phyloP scores from a whole-genome alignment of 2,797 vertebrate species.

The Leontopithecus rosalia region DNA sequence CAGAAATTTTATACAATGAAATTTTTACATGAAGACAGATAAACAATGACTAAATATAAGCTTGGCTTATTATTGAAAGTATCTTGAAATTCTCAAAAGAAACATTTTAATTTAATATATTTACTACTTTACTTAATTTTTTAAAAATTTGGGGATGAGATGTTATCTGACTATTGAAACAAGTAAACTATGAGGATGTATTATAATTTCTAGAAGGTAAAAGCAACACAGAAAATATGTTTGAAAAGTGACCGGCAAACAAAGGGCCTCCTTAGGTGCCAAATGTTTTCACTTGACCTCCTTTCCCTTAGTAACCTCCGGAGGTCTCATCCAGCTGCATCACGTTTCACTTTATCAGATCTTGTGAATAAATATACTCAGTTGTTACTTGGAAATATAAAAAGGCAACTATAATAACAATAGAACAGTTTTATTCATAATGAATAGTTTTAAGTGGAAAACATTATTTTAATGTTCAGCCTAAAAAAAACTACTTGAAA shows the following conservation, averaged over 20 bases:
- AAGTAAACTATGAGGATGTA: not conserved
- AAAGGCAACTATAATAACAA: not conserved
- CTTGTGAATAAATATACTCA: not conserved
- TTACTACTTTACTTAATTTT: not conserved
- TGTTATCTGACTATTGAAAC: not conserved
- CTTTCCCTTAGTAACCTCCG: not conserved
- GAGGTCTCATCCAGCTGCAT: not conserved
- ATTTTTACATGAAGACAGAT: not conserved
- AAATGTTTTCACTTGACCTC: not conserved
- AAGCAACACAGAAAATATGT: not conserved
- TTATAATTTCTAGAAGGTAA: not conserved
- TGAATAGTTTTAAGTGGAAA: not conserved
- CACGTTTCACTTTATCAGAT: not conserved
- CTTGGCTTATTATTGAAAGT: not conserved
- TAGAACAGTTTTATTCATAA: not conserved
- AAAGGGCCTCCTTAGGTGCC: accelerated
- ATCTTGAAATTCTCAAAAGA: slow-evolving; percentile 14
- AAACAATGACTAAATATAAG: not conserved
- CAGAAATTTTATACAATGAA: not conserved
- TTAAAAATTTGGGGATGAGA: not conserved
- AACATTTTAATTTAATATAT: not conserved
- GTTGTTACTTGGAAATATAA: not conserved
- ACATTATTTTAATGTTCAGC: not conserved
- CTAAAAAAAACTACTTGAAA: not conserved
- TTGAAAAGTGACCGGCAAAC: not conserved